phyloP scores from a whole-genome alignment of 2,797 vertebrate genomes.

The Rachycentron canadum region DNA sequence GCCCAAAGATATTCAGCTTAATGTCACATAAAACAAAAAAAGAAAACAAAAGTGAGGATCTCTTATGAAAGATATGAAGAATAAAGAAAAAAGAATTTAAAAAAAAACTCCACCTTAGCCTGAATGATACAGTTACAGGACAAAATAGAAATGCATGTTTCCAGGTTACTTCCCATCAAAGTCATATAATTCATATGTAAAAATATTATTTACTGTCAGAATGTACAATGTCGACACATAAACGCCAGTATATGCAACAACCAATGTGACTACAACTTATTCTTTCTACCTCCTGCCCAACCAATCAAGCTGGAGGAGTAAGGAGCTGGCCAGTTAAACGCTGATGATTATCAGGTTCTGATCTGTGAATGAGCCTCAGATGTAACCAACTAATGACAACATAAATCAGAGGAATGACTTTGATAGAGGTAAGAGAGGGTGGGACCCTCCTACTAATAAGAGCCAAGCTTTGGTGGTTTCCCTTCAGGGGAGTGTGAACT shows the following conservation, averaged over 20 bases:
- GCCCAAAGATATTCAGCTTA: background rate
- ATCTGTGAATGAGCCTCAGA: slow-evolving; percentile 58
- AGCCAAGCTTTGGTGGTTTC: slow-evolving; percentile 73
- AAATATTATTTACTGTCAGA: background rate
- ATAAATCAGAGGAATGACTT: slow-evolving; percentile 73
- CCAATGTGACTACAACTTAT: background rate
- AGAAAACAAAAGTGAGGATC: background rate
- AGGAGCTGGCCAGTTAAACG: slow-evolving; percentile 14
- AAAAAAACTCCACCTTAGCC: background rate
- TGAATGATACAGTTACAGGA: background rate
- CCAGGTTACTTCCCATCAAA: background rate
- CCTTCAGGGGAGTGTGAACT: slow-evolving; percentile 71
- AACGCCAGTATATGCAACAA: background rate
- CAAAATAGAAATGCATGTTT: background rate
- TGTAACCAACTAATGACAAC: slow-evolving; percentile 54
- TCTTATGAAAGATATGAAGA: background rate
- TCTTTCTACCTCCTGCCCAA: slow-evolving; percentile 15
- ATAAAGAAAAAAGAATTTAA: background rate
- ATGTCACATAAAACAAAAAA: background rate
- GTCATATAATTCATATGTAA: background rate
- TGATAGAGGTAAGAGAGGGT: slow-evolving; percentile 72
- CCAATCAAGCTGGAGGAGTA: slow-evolving; percentile 25
- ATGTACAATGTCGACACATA: background rate
- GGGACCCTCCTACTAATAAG: slow-evolving; percentile 70
- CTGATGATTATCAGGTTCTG: slow-evolving; percentile 31